Base-by-base conservation (phyloP, 2,797 vertebrate species). In the Allobates femoralis region DNA sequence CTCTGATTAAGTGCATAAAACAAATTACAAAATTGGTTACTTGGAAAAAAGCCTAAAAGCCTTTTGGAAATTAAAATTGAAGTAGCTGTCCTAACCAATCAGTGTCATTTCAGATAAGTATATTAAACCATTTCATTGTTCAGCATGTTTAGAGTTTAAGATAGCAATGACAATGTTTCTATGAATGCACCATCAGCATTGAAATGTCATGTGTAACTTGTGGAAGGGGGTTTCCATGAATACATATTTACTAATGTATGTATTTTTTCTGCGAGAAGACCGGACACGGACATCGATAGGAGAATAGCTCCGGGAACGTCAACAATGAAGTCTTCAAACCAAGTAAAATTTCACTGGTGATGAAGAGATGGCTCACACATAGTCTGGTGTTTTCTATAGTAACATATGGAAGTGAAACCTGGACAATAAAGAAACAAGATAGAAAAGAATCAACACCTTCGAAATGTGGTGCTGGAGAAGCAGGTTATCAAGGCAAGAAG, bases 1-100 rank as follows among this genome's bases (percentile, higher is more conserved):
- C 0, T 28, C 37, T 84, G 51, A 81, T 71, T 66, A 6, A 51
- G 30, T 81, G 56, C 71, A 19, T 46, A 62, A 32, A 81, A 53
- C 41, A 77, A 86, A 81, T 86, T 28, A 77, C 67, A 34, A 82
- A 66, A 82, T 86, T 82, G 79, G 41, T n/a, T 82, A 55, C 51
- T 86, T 86, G 85, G 79, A 82, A 66, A 46, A 26, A 62, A 77
- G 85, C 79, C 85, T 82, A 81, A 81, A 81, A 74, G 56, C 50
- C 55, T 74, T 86, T 86, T 81, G 74, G 30, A 71, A 71, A 82
- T 82, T 67, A 46, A 55, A 55, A 85, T 67, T 79, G 66, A 85
- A 80, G 80, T 85, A 80, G 51, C 71, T 80, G 53, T 74, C 77
- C 3, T 51, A 34, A 60, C 64, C 77, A 79, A 79, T 85, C 60